Conservation (phyloP, 2,888 invertebrate species). For the Zaprionus lineosus region DNA sequence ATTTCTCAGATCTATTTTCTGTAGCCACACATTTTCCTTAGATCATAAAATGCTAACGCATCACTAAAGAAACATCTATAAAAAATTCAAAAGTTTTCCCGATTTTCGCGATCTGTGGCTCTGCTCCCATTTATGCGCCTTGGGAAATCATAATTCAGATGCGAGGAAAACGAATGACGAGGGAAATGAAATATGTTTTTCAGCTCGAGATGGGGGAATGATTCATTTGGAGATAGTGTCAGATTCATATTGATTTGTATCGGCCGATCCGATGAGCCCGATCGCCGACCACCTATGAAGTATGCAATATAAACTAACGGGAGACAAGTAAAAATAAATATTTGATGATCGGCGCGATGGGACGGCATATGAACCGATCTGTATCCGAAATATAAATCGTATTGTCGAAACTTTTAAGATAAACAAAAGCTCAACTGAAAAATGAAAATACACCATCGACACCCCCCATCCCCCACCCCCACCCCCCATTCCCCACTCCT, state of each 20-base stretch:
- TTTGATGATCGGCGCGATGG: not conserved
- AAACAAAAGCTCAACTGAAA: conserved; percentile 57
- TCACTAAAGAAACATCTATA: conserved; percentile 12
- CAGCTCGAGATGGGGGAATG: no score
- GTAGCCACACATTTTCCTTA: conserved; percentile 26
- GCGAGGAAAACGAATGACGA: conserved; percentile 22
- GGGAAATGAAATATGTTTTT: conserved; percentile 11
- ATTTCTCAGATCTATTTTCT: conserved; percentile 20
- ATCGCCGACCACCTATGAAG: conserved; percentile 67
- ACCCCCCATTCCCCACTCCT: not conserved
- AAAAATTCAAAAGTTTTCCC: conserved; percentile 25
- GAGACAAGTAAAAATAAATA: conserved; percentile 70
- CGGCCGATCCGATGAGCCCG: conserved; percentile 9
- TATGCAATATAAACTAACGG: conserved; percentile 73
- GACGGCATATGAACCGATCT: conserved; percentile 22
- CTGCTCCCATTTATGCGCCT: conserved; percentile 37
- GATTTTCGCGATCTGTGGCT: conserved; percentile 12
- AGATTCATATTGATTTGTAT: conserved; percentile 43
- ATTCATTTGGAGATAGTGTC: conserved; percentile 30
- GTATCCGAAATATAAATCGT: conserved; percentile 64
- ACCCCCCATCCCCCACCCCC: no score
- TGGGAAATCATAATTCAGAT: conserved; percentile 44
- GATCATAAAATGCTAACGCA: conserved; percentile 26
- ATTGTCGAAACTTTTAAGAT: conserved; percentile 65
- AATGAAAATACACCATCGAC: no score